Evolutionary conservation across 2,797 vertebrate genomes (phyloP), one percentile per base, ranked within the genome.

Genomic region (Dendrocincla fuliginosa): DNA sequence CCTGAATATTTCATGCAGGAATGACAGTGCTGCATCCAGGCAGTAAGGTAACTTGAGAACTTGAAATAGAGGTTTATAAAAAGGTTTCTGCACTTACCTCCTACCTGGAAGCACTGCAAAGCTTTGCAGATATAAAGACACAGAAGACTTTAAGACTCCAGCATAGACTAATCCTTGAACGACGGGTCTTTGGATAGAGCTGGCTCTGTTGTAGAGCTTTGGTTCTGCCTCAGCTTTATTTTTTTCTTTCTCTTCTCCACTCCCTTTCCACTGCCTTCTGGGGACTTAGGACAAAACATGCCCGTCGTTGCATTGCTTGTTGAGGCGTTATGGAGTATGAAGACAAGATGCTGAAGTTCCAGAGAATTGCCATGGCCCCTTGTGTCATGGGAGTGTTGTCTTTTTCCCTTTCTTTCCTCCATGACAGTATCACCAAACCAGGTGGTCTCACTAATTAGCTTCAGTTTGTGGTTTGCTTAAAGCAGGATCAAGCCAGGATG

Each of bases 401-500:
- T 67, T 95, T 87, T 49, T n/a, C 11, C 23, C 9, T 63, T 37
- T 65, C 32, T 75, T 95, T 60, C 39, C n/a, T 79, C 56, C 6
- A 1, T 44, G 47, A 25, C 1, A 24, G 47, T 87, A 87, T 95
- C 90, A 91, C 57, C 65, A 90, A 94, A 95, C 69, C 78, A 96
- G 93, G 57, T 76, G 87, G 73, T 87, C 95, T 90, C 0, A 1
- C 87, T 95, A 91, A 97, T 96, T 94, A 92, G 87, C 75, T 93
- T 41, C 68, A 59, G 84, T 83, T 46, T 47, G 61, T 90, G 59
- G 57, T 89, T 96, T 93, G 60, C 90, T 92, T 95, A 96, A 96
- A 94, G 93, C 63, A 89, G 95, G 96, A 94, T 97, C 97, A 96
- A 96, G 88, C 93, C 89, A 89, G 97, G 92, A 97, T 98, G 98